A percentile compares a stretch with the other conserved stretches of the same genome.
Conservation (phyloP, 2,113 vertebrate genomes). For the Tyrannus savana region DNA sequence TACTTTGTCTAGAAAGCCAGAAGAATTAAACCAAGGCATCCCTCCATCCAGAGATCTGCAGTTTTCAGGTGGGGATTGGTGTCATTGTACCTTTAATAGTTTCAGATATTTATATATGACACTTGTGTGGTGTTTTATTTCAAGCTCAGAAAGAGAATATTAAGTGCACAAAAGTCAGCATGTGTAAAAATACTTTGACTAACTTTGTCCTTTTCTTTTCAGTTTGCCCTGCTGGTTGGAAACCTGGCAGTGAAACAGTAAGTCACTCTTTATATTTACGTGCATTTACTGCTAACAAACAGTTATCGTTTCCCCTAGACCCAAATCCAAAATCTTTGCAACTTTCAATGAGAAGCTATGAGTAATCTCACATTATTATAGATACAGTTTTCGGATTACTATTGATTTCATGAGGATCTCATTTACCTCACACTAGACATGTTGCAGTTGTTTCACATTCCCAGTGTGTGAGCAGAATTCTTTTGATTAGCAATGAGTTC, state of each 20-base stretch:
- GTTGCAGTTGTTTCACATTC: background rate
- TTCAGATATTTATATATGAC: background rate
- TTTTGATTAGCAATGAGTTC: background rate
- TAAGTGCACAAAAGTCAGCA: background rate
- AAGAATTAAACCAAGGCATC: background rate
- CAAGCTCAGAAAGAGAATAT: background rate
- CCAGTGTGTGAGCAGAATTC: background rate
- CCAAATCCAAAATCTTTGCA: background rate
- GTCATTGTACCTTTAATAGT: background rate
- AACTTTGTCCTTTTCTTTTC: background rate
- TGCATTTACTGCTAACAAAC: background rate
- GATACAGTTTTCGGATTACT: background rate
- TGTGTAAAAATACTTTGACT: background rate
- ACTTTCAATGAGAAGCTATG: background rate
- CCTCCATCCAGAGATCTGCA: background rate
- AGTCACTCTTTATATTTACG: conserved; percentile 65
- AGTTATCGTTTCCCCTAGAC: background rate
- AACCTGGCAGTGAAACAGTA: conserved; percentile 97
- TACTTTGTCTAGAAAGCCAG: background rate
- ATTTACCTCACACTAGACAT: background rate
- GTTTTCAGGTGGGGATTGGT: background rate
- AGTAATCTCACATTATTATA: background rate
- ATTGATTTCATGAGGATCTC: background rate
- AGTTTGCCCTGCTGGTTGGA: conserved; percentile 98
- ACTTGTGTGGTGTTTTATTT: background rate